Percentiles rank a stretch among this genome's conserved stretches.
phyloP scores from a whole-genome alignment of 2,797 vertebrate genomes.

The Tokudaia muenninki region DNA sequence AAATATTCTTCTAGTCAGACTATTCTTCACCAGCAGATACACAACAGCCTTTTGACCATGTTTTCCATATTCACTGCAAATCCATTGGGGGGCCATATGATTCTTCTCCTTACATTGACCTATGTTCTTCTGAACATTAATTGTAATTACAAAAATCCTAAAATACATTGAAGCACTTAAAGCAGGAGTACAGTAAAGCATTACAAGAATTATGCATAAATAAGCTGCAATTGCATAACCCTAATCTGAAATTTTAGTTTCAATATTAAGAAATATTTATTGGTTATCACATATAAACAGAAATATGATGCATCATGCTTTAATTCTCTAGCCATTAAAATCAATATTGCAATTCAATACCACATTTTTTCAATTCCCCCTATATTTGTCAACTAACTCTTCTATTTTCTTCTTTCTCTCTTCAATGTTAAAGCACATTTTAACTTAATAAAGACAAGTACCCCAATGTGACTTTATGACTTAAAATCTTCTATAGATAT shows the following conservation, averaged over 20 bases:
- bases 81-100: not conserved
- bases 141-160: not conserved
- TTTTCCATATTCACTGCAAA: not conserved
- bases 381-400: not conserved
- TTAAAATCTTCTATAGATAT: constrained; percentile 3
- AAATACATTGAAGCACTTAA: not conserved
- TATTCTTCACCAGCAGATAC: not conserved
- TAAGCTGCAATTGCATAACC: not conserved
- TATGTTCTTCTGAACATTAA: constrained; percentile 13
- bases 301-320: not conserved
- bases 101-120: constrained; percentile 2
- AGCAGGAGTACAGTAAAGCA: not conserved
- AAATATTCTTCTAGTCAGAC: not conserved
- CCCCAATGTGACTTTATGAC: not conserved
- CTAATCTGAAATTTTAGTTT: not conserved
- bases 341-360: not conserved
- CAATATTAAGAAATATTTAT: not conserved
- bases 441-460: constrained; percentile 35
- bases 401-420: not conserved
- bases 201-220: not conserved
- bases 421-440: not conserved
- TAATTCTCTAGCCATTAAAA: not conserved
- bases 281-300: not conserved
- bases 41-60: not conserved
- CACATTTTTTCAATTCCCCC: not conserved